Evolutionary conservation across 2,888 invertebrate genomes (phyloP), one percentile per base, ranked within the genome.

Genomic region (Mythimna loreyi): DNA sequence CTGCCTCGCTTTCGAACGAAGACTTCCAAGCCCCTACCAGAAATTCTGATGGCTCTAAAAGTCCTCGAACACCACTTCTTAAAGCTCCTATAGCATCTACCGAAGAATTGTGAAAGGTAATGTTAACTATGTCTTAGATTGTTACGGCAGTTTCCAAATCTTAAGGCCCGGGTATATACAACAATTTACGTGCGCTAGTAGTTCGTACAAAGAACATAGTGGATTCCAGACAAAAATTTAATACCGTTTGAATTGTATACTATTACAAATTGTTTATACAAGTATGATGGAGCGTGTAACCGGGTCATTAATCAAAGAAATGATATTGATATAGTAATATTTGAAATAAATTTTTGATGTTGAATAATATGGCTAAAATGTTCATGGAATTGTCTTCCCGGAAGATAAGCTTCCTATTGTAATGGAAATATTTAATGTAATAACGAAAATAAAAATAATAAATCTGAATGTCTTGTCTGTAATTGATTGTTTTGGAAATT

Each of bases 1-100:
- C 96, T 0, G 96, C 95, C 1, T 97, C 97, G 0, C 86, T 97
- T 50, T 97, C 97, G 0, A 97, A 97, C 66, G 97, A 97, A 85
- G 96, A 97, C 78, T 96, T 97, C 81, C 96, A 97, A 85, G 89
- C 91, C 0, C 73, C 88, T 50, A 73, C 89, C 11, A 94, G 92
- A 71, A 92, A 87, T 67, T 86, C 92, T 7, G 96, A 96, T 43
- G 95, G 94, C 1, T 93, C 95, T 0, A 91, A 90, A 80, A 96
- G 96, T 75, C 96, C 96, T 0, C 90, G 95, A 64, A 96, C 96
- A 0, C 94, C 96, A 0, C 85, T 96, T 3, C 85, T 96, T 23
- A 96, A 96, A 85, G 96, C 96, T 23, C 96, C 96, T 3, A 96
- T 96, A 80, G 96, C 96, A 13, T 95, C 96, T 36, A 96, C 96